Evolutionary conservation across 1,140 invertebrate species (phyloP).

Genomic region (Caenorhabditis briggsae): DNA sequence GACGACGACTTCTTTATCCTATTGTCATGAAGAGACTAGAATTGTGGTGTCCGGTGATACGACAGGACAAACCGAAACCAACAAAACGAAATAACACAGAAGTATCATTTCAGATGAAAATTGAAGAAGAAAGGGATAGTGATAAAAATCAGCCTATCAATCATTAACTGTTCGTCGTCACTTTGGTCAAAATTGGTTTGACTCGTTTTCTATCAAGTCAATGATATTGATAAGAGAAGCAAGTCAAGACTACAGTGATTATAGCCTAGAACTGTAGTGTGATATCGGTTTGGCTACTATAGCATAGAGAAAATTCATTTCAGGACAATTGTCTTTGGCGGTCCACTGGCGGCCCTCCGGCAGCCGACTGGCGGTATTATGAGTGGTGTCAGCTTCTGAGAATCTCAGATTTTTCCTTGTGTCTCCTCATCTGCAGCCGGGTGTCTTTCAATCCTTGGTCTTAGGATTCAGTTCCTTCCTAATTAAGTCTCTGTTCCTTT

Average conservation of each 20-base stretch:
- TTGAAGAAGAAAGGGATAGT: background rate
- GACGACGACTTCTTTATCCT: background rate
- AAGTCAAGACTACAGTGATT: no score
- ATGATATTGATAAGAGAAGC: background rate
- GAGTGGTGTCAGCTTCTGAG: no score
- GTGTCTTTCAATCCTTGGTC: background rate
- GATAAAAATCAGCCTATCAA: background rate
- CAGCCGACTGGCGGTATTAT: no score
- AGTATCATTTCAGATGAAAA: slow-evolving; percentile 12
- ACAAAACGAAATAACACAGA: slow-evolving; percentile 19
- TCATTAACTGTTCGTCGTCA: background rate
- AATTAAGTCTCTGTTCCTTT: background rate
- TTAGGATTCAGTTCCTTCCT: background rate
- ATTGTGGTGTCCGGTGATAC: background rate
- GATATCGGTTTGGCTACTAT: no score
- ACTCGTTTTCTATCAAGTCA: background rate
- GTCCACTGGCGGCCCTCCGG: no score
- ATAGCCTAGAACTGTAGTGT: no score
- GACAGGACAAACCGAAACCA: background rate
- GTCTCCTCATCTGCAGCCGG: background rate
- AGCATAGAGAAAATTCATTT: no score
- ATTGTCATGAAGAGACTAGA: slow-evolving; percentile 14
- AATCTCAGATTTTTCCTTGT: background rate
- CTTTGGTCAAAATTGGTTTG: background rate
- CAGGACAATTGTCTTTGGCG: no score